Conservation (phyloP, 2,113 vertebrate species). For the Castor canadensis region DNA sequence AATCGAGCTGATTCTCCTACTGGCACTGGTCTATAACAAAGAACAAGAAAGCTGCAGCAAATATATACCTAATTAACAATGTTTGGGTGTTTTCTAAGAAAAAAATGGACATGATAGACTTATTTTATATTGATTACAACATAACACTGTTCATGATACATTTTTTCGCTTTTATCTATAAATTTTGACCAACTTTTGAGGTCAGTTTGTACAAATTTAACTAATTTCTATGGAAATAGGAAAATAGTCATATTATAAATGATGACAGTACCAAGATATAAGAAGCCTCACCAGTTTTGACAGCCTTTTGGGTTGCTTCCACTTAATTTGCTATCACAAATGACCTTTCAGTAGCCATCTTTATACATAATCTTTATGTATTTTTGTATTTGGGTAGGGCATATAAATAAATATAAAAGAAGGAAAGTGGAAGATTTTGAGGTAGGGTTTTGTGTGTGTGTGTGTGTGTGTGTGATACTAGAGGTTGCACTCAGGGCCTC, state of each 20-base stretch:
- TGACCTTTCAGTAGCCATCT: background rate
- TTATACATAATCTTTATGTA: background rate
- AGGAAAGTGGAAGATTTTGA: background rate
- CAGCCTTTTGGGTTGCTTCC: background rate
- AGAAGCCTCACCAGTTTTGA: background rate
- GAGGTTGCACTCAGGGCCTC: too few species aligned
- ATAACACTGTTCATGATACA: background rate
- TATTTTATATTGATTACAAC: background rate
- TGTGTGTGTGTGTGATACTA: too few species aligned
- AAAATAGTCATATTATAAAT: background rate
- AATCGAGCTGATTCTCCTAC: background rate
- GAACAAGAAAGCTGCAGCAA: background rate
- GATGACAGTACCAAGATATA: background rate
- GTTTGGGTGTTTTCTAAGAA: background rate
- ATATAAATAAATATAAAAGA: background rate
- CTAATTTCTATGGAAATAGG: background rate
- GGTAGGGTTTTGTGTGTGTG: too few species aligned
- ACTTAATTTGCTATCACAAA: background rate
- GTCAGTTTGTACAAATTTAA: background rate
- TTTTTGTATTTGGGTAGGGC: background rate
- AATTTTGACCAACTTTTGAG: background rate
- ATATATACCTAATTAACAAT: background rate
- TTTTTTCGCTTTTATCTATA: background rate
- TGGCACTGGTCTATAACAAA: background rate
- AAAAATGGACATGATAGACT: background rate